phyloP scores from a whole-genome alignment of 64 coral and sea anemone genomes.

The Stichodactyla helianthus region DNA sequence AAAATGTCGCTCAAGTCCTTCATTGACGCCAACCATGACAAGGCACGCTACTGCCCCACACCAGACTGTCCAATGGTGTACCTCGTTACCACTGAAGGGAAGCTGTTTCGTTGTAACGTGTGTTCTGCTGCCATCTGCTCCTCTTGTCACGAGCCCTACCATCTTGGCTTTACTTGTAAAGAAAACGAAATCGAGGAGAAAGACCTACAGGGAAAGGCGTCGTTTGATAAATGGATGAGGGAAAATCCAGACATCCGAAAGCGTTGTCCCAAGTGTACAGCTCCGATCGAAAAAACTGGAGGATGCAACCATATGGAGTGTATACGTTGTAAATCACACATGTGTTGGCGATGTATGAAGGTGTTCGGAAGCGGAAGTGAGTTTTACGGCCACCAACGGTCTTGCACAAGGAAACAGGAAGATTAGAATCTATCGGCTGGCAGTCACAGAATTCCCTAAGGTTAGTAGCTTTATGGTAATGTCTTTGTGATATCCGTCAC shows the following conservation, averaged over 20 bases:
- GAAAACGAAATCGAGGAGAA: conserved; percentile 49
- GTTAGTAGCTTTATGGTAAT: too few relatives aligned
- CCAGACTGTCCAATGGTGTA: conserved; percentile 81
- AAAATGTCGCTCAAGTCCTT: conserved; percentile 9
- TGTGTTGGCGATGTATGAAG: too few relatives aligned
- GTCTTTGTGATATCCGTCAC: too few relatives aligned
- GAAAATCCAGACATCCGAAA: conserved; percentile 15
- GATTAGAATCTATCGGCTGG: too few relatives aligned
- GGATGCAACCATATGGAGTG: conserved; percentile 74
- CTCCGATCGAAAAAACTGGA: conserved; percentile 47
- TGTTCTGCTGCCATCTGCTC: conserved; percentile 59
- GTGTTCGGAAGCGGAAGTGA: too few relatives aligned
- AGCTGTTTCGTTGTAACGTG: conserved; percentile 48
- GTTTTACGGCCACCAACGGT: too few relatives aligned
- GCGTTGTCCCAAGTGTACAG: conserved; percentile 46
- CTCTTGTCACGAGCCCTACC: conserved; percentile 61
- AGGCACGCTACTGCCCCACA: conserved; percentile 65
- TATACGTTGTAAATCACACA: too few relatives aligned
- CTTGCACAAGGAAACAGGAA: too few relatives aligned
- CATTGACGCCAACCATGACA: conserved; percentile 14
- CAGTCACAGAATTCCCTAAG: too few relatives aligned
- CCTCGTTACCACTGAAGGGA: conserved; percentile 45
- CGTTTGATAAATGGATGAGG: conserved; percentile 47
- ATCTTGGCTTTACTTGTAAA: conserved; percentile 53
- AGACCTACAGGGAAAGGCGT: conserved; percentile 23